Conservation (phyloP, 2,888 invertebrate genomes). For the Ceramica pisi region DNA sequence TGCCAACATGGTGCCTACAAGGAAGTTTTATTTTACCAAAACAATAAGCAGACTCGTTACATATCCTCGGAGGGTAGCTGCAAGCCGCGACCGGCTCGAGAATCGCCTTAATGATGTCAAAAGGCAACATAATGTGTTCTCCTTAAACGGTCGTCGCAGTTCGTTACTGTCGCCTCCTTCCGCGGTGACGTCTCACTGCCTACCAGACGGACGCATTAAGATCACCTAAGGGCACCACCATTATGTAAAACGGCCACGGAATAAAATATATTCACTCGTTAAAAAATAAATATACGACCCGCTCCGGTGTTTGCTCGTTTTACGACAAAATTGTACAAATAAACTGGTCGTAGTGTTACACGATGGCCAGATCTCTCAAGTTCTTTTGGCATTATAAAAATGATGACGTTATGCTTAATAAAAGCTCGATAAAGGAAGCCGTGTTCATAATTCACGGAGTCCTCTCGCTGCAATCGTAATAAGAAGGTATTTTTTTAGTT, state of each 20-base stretch:
- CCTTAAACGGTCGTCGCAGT: conserved; percentile 84
- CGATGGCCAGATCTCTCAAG: conserved; percentile 46
- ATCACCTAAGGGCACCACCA: conserved; percentile 72
- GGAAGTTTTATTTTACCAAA: conserved; percentile 69
- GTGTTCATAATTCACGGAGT: conserved; percentile 77
- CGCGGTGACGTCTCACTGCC: conserved; percentile 85
- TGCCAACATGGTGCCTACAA: conserved; percentile 61
- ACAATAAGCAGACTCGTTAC: conserved; percentile 73
- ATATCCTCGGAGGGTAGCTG: conserved; percentile 69
- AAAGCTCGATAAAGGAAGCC: conserved; percentile 77
- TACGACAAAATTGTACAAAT: conserved; percentile 67
- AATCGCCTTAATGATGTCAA: conserved; percentile 88
- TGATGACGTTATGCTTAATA: conserved; percentile 71
- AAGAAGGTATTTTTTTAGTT: conserved; percentile 72
- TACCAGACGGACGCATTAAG: conserved; percentile 77
- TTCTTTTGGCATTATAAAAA: conserved; percentile 78
- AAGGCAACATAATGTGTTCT: conserved; percentile 85
- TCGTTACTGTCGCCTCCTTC: conserved; percentile 86
- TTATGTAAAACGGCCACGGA: conserved; percentile 73
- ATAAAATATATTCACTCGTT: conserved; percentile 76
- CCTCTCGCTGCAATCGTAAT: conserved; percentile 74
- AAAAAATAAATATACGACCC: conserved; percentile 73
- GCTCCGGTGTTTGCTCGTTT: conserved; percentile 63
- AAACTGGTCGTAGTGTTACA: conserved; percentile 51
- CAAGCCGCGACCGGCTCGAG: conserved; percentile 70